Evolutionary conservation across 2,888 invertebrate species (phyloP), one percentile per base, ranked within the genome.

Genomic region (Tipula unca): DNA sequence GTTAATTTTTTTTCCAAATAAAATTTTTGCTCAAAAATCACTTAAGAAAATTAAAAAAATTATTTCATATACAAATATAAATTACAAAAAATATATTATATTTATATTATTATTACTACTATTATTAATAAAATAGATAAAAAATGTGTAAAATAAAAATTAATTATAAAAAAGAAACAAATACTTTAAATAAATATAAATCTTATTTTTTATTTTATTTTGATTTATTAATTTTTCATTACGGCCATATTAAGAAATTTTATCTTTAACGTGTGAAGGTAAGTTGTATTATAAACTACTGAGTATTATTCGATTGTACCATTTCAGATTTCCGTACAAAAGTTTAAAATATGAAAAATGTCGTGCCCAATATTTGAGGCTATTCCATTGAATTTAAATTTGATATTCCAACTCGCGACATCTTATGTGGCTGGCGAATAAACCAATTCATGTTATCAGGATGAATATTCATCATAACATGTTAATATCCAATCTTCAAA

Each of bases 121-220:
- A 69, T 25, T 69, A 54, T 54, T n/a, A n/a, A 54, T 54, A 69
- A 69, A n/a, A 69, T 69, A 69, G 69, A 69, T 69, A 69, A 69
- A 69, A 69, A 69, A 25, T 69, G 69, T 69, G 69, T 69, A 69
- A 69, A 69, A 69, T 69, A 69, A 69, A 69, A 69, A 25, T 69
- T 69, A 69, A 69, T 69, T 69, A 69, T 69, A 69, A 69, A 69
- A 48, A 69, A 69, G 69, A 69, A 69, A 69, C 69, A 69, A 69
- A 69, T 69, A 69, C 69, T 69, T 69, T 69, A 69, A 69, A 69
- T 69, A 69, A 69, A 69, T 69, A 69, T 69, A 69, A 69, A 69
- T 69, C 25, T 20, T 69, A 69, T 69, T 69, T 48, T 69, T 69
- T 69, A 69, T 69, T 69, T 69, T 69, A 69, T 69, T 69, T 69